A percentile compares a stretch with the other conserved stretches of the same genome.
Evolutionary conservation across 2,888 invertebrate genomes (phyloP).

Genomic region (Lasius platythorax): DNA sequence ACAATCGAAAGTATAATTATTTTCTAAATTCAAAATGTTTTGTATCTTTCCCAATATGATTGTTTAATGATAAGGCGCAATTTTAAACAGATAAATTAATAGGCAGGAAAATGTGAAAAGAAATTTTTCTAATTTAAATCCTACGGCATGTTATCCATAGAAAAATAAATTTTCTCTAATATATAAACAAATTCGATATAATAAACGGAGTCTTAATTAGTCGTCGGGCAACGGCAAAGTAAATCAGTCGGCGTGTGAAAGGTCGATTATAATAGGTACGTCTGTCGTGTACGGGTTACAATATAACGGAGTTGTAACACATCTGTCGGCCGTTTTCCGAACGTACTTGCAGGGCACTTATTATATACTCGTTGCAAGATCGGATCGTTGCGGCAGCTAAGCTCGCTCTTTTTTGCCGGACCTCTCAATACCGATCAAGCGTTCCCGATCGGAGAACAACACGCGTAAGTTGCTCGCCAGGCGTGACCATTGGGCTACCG

Average conservation of each 20-base stretch:
- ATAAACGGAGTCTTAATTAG: not conserved
- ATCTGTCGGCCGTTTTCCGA: conserved; percentile 57
- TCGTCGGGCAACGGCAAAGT: not conserved
- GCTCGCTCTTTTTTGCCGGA: conserved; percentile 69
- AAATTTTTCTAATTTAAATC: not conserved
- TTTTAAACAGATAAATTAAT: conserved; percentile 6
- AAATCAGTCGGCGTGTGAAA: not conserved
- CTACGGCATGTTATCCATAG: not conserved
- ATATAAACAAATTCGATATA: not conserved
- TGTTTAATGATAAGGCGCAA: not conserved
- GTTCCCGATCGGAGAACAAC: conserved; percentile 75
- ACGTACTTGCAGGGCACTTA: conserved; percentile 61
- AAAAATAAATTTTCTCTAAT: not conserved
- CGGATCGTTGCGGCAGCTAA: conserved; percentile 68
- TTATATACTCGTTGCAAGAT: conserved; percentile 54
- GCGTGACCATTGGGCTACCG: conserved; percentile 80
- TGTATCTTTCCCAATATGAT: not conserved
- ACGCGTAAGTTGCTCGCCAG: conserved; percentile 76
- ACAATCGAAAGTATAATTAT: not conserved
- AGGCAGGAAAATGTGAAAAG: not conserved
- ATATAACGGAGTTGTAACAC: conserved; percentile 26
- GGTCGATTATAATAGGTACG: not conserved
- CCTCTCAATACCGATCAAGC: conserved; percentile 78
- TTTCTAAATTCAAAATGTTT: too few relatives aligned
- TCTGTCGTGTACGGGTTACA: conserved; percentile 6